phyloP scores from a whole-genome alignment of 2,888 invertebrate species.

The Aelia acuminata region DNA sequence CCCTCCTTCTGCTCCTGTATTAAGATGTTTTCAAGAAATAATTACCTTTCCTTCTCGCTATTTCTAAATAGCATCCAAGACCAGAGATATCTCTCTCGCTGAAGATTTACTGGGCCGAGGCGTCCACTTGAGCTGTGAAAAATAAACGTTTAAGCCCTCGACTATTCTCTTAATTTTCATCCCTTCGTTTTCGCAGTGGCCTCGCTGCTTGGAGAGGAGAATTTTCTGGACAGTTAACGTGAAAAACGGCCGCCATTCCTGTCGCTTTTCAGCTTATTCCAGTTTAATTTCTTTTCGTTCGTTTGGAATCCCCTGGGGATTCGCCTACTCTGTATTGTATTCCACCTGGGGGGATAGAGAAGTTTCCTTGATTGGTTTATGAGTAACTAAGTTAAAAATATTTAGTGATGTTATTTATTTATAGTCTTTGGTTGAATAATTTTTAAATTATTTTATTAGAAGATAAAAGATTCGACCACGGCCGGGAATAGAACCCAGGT shows the following conservation, averaged over 20 bases:
- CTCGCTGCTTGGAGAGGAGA: no score
- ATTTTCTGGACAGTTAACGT: constrained; percentile 24
- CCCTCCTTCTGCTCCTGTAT: background rate
- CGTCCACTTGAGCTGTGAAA: constrained; percentile 12
- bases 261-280: background rate
- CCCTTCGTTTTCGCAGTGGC: background rate
- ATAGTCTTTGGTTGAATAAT: no score
- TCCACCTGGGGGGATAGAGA: background rate
- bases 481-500: no score
- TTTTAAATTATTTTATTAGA: no score
- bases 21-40: constrained; percentile 13
- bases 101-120: background rate
- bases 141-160: constrained; percentile 7
- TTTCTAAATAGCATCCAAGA: background rate
- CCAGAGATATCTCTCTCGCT: background rate
- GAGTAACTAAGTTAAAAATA: no score
- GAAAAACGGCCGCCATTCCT: background rate
- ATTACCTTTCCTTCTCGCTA: background rate
- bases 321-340: background rate
- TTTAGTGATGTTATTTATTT: no score
- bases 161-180: constrained; percentile 16
- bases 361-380: background rate
- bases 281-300: background rate
- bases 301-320: background rate
- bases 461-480: no score